Evolutionary conservation across 2,888 invertebrate genomes (phyloP).

Genomic region (Mantis religiosa): DNA sequence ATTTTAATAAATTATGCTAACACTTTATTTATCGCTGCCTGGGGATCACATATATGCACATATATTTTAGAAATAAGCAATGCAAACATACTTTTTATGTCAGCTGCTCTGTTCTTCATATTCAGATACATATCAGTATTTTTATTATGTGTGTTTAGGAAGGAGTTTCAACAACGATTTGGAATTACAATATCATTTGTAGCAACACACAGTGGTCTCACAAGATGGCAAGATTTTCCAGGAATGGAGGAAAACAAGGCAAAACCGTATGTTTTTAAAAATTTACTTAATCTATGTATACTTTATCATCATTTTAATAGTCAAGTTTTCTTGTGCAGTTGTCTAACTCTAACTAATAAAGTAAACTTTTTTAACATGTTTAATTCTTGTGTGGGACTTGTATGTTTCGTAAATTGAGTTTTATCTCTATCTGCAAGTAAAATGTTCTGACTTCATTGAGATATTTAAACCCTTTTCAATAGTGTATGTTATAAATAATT

Average conservation of each 20-base stretch:
- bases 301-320: too few relatives aligned
- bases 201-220: slow-evolving; percentile 85
- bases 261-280: slow-evolving; percentile 35
- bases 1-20: not conserved
- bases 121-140: not conserved
- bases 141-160: slow-evolving; percentile 52
- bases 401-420: too few relatives aligned
- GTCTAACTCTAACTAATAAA: too few relatives aligned
- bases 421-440: too few relatives aligned
- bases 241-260: slow-evolving; percentile 44
- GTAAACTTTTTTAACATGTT: too few relatives aligned
- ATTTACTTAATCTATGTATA: not conserved
- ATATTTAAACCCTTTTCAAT: too few relatives aligned
- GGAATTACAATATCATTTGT: slow-evolving; percentile 82
- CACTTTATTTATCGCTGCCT: not conserved
- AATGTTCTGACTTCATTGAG: too few relatives aligned
- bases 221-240: slow-evolving; percentile 78
- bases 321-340: too few relatives aligned
- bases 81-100: not conserved
- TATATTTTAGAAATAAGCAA: not conserved
- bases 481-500: too few relatives aligned
- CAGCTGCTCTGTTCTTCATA: not conserved
- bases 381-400: too few relatives aligned
- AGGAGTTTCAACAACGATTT: slow-evolving; percentile 77
- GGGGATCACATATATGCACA: not conserved